Evolutionary conservation across 2,797 vertebrate species (phyloP).

Genomic region (Aphelocoma californica): DNA sequence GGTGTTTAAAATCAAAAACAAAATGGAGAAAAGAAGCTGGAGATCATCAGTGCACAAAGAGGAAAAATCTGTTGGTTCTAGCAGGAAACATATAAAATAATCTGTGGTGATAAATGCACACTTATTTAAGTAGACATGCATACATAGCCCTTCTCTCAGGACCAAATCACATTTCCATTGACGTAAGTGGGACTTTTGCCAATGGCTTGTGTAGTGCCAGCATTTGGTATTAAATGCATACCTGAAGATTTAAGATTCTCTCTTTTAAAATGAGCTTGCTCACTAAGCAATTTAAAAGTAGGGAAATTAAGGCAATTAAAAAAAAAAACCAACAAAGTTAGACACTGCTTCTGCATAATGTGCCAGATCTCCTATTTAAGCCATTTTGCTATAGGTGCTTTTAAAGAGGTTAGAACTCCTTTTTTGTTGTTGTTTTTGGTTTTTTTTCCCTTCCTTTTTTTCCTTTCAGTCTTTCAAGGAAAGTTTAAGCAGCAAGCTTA

Average conservation of each 20-base stretch:
- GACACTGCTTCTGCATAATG: not conserved
- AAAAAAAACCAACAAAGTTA: not conserved
- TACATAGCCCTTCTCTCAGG: not conserved
- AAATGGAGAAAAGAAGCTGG: not conserved
- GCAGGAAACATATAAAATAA: not conserved
- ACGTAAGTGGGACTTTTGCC: not conserved
- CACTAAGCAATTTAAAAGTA: not conserved
- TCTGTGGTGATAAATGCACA: not conserved
- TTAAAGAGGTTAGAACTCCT: not conserved
- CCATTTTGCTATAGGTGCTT: not conserved
- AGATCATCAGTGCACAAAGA: not conserved
- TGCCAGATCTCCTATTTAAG: not conserved
- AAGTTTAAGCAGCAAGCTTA: not conserved
- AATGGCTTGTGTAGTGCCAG: not conserved
- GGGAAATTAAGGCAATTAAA: not conserved
- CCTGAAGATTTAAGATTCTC: not conserved
- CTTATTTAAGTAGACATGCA: not conserved
- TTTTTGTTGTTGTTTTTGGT: not conserved
- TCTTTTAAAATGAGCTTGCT: not conserved
- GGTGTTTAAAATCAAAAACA: not conserved
- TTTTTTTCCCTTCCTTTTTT: fast-evolving
- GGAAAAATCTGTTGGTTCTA: not conserved
- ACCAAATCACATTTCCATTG: not conserved
- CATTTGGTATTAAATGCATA: not conserved
- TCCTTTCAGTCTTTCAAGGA: not conserved